Conservation (phyloP, 1,140 invertebrate genomes). For the Drosophila saltans region DNA sequence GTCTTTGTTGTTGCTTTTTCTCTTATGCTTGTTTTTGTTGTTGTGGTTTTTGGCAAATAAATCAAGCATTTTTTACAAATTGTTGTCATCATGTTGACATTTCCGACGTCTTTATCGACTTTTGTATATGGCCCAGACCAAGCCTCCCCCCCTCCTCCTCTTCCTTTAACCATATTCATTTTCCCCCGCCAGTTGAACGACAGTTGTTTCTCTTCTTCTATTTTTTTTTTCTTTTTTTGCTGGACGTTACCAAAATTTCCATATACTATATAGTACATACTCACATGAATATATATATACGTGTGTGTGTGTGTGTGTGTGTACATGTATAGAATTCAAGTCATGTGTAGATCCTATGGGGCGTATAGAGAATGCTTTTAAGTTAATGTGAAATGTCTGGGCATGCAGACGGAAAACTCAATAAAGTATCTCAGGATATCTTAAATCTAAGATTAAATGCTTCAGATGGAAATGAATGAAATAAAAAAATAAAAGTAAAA, state of each 20-base stretch:
- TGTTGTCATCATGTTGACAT: slow-evolving; percentile 81
- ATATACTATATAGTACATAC: slow-evolving; percentile 20
- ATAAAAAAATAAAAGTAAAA: not conserved
- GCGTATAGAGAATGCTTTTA: slow-evolving; percentile 15
- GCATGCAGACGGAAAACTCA: slow-evolving; percentile 44
- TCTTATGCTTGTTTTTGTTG: slow-evolving; percentile 16
- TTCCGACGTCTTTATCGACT: slow-evolving; percentile 80
- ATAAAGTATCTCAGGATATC: slow-evolving; percentile 6
- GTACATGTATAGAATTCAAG: slow-evolving; percentile 31
- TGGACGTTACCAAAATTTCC: slow-evolving; percentile 35
- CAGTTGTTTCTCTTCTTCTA: slow-evolving; percentile 19
- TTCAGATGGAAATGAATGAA: slow-evolving; percentile 45
- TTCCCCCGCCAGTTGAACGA: not conserved
- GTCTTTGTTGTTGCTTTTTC: slow-evolving; percentile 49
- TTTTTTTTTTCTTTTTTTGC: not conserved
- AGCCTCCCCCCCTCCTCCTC: not conserved
- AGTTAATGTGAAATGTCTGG: slow-evolving; percentile 57
- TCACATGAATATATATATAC: too few relatives aligned
- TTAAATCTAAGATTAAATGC: slow-evolving; percentile 24
- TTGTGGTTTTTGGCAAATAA: slow-evolving; percentile 65
- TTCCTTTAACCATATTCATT: not conserved
- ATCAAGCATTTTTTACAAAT: slow-evolving; percentile 82
- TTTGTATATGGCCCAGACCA: slow-evolving; percentile 15
- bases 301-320: not conserved
- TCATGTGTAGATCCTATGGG: slow-evolving; percentile 30